Percentiles rank a stretch among this genome's conserved stretches.
phyloP scores from a whole-genome alignment of 2,888 invertebrate genomes.

The Blastobasis lacticolella region DNA sequence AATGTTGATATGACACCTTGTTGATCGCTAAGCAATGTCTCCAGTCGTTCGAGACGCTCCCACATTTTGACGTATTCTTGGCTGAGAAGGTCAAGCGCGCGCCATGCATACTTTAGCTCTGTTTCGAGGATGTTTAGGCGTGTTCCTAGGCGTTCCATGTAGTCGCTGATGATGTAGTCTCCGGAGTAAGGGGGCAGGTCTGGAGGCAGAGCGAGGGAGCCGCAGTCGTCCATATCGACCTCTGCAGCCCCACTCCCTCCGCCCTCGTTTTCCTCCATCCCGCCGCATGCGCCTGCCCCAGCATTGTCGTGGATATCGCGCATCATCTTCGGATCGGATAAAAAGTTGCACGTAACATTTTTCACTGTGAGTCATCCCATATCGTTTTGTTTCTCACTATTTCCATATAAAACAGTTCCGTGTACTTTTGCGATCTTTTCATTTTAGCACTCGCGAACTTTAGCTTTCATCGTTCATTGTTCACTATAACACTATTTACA shows the following conservation, averaged over 20 bases:
- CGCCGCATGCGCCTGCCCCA: constrained; percentile 64
- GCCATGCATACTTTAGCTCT: constrained; percentile 94
- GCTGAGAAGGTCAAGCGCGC: constrained; percentile 90
- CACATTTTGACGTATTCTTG: constrained; percentile 96
- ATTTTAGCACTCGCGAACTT: constrained; percentile 47
- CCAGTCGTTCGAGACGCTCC: constrained; percentile 91
- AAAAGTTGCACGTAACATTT: constrained; percentile 62
- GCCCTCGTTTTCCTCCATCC: constrained; percentile 72
- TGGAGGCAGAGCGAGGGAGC: constrained; percentile 71
- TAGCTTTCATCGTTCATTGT: constrained; percentile 44
- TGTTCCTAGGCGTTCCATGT: constrained; percentile 92
- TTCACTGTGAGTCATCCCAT: constrained; percentile 73
- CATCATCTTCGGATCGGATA: constrained; percentile 69
- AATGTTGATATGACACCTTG: constrained; percentile 92
- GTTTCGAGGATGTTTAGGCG: constrained; percentile 91
- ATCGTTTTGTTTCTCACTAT: constrained; percentile 65
- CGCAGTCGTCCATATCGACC: constrained; percentile 70
- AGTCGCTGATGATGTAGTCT: constrained; percentile 89
- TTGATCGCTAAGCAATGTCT: constrained; percentile 89
- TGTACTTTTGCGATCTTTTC: constrained; percentile 37
- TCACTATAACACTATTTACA: constrained; percentile 35
- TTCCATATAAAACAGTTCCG: constrained; percentile 48
- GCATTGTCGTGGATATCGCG: constrained; percentile 71
- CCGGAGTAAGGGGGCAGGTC: constrained; percentile 72
- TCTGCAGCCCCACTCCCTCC: constrained; percentile 71